Conservation (phyloP, 2,113 vertebrate genomes). For the Donacobius atricapilla region DNA sequence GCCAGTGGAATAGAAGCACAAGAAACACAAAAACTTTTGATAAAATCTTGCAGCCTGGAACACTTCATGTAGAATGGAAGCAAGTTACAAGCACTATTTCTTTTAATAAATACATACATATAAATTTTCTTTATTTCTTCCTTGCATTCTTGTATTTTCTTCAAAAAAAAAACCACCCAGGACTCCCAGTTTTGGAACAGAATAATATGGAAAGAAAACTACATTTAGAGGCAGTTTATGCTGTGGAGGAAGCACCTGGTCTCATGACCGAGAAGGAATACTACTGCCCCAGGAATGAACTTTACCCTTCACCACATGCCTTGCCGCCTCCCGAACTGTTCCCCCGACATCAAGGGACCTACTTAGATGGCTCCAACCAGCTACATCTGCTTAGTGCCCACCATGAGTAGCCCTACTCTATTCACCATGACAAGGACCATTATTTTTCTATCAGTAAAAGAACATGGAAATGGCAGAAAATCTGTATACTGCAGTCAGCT, state of each 20-base stretch:
- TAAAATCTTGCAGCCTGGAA: neutral
- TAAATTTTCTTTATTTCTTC: slow-evolving; percentile 2
- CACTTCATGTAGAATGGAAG: neutral
- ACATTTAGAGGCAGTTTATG: neutral
- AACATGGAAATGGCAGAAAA: neutral
- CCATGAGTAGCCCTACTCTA: neutral
- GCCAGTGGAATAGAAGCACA: neutral
- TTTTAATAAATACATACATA: neutral
- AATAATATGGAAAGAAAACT: neutral
- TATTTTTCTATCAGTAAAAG: neutral
- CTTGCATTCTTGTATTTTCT: neutral
- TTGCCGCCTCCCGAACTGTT: rapidly evolving
- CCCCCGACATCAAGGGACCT: rapidly evolving
- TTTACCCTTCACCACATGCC: no score
- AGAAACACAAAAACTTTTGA: neutral
- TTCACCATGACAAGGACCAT: no score
- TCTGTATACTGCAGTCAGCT: neutral
- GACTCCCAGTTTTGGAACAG: neutral
- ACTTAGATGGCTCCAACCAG: neutral
- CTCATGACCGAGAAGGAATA: neutral
- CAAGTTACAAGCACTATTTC: neutral
- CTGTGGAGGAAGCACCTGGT: neutral
- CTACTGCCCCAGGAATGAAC: neutral
- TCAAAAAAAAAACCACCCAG: neutral
- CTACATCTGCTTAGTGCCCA: neutral